A percentile compares a stretch with the other conserved stretches of the same genome.
Conservation (phyloP, 2,888 invertebrate species). For the Byasa hedistus region DNA sequence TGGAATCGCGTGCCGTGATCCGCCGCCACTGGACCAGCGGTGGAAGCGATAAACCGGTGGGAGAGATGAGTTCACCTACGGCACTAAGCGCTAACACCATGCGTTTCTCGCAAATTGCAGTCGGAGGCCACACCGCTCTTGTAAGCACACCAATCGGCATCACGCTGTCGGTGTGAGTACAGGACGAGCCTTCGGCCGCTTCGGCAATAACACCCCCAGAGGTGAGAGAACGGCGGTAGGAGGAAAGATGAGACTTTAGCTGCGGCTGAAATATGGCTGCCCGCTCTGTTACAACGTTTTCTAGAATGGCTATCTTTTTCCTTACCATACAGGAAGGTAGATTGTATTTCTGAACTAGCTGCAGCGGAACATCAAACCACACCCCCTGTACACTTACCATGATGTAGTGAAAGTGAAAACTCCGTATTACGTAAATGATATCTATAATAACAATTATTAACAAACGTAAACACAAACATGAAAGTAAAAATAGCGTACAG, state of each 20-base stretch:
- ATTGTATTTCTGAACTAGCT: not conserved
- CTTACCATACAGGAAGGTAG: not conserved
- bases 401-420: not conserved
- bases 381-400: not conserved
- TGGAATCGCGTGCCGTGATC: slow-evolving; percentile 46
- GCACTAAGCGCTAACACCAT: slow-evolving; percentile 54
- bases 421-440: not conserved
- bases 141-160: slow-evolving; percentile 57
- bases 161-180: slow-evolving; percentile 41
- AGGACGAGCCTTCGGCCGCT: slow-evolving; percentile 35
- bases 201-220: slow-evolving; percentile 30
- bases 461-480: not conserved
- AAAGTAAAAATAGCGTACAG: too few species aligned
- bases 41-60: slow-evolving; percentile 64
- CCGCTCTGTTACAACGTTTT: slow-evolving; percentile 6
- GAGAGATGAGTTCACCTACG: slow-evolving; percentile 60
- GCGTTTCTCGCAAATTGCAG: slow-evolving; percentile 56
- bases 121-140: slow-evolving; percentile 60
- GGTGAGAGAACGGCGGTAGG: not conserved
- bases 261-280: slow-evolving; percentile 4
- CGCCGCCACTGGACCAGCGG: slow-evolving; percentile 55
- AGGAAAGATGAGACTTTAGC: not conserved
- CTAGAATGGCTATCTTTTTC: slow-evolving; percentile 15
- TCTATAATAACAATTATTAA: not conserved
- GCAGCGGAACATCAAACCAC: not conserved